Percentiles rank a stretch among this genome's conserved stretches.
Conservation (phyloP, 2,888 invertebrate genomes). For the Stenchaetothrips biformis region DNA sequence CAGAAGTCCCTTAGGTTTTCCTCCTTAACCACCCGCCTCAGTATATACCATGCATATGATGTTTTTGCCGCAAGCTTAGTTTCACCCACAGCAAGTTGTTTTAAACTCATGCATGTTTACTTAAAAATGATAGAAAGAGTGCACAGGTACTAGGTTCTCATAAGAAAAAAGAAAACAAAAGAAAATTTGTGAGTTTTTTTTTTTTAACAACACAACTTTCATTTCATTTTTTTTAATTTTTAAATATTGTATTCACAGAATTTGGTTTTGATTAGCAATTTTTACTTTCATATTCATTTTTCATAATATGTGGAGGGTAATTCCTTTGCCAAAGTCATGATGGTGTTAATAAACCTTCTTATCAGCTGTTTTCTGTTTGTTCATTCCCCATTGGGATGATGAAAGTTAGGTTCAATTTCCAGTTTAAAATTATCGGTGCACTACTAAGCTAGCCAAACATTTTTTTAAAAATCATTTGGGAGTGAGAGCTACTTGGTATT, state of each 20-base stretch:
- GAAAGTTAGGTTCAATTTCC: too few relatives aligned
- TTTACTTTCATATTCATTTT: neutral
- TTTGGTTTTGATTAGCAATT: neutral
- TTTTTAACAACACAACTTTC: neutral
- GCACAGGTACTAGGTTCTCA: neutral
- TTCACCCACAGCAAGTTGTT: too few relatives aligned
- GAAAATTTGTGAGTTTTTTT: neutral
- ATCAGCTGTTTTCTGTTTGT: too few relatives aligned
- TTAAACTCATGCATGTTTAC: neutral
- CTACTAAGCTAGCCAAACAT: neutral
- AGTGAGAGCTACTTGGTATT: too few relatives aligned
- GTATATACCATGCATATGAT: neutral
- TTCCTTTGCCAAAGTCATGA: too few relatives aligned
- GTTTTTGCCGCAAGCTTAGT: neutral
- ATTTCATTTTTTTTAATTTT: neutral
- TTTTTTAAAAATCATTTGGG: too few relatives aligned
- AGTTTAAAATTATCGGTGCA: neutral
- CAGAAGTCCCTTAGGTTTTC: neutral
- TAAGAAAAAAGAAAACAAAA: neutral
- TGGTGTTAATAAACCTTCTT: too few relatives aligned
- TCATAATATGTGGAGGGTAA: neutral
- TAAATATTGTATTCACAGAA: neutral
- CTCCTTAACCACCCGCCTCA: neutral
- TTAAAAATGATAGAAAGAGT: neutral
- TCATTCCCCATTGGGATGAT: too few relatives aligned